Evolutionary conservation across 2,113 vertebrate genomes (phyloP), one percentile per base, ranked within the genome.

Genomic region (Tamias sibiricus): DNA sequence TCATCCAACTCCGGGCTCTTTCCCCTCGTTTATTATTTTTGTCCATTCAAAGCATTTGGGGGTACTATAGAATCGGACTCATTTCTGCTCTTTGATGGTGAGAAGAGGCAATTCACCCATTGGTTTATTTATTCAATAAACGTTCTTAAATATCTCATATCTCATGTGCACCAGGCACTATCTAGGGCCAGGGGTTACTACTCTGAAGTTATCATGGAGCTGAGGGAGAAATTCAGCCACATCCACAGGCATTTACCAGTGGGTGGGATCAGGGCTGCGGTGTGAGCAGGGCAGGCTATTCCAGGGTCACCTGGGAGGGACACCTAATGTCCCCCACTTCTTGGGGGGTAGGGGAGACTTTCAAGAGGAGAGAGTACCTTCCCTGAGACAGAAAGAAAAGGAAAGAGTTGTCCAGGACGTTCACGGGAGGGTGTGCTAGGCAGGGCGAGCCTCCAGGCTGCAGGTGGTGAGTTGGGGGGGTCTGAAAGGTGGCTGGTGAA

Each of bases 131-230:
- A 59, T 22, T 91, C 42, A n/a, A 44, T 35, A 69, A 12, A 44
- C 6, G 69, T 94, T 83, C 54, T 40, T 75, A 74, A 37, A 6
- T 59, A 69, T 64, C 17, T 75, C n/a, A n/a, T n/a, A n/a, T n/a
- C n/a, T n/a, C n/a, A 64, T 64, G 1, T 0, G 0, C 6, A 37
- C 11, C 68, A 40, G 66, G 26, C 30, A 24, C 20, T 10, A 2
- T 57, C 42, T 6, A 8, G 20, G 32, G n/a, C 32, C 44, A 42
- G 49, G 52, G 44, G 57, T 8, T 8, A 26, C 10, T 40, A 35
- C 2, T 52, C 32, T 20, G 30, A 71, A 37, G 79, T 69, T 87
- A 12, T 42, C 6, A 0, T 26, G 69, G 72, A 89, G 47, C 81
- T 19, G 40, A 62, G 8, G 24, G 57, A 90, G 30, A 37, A 62